Conservation (phyloP, 2,888 invertebrate species). For the Pseudeuparius sepicola region DNA sequence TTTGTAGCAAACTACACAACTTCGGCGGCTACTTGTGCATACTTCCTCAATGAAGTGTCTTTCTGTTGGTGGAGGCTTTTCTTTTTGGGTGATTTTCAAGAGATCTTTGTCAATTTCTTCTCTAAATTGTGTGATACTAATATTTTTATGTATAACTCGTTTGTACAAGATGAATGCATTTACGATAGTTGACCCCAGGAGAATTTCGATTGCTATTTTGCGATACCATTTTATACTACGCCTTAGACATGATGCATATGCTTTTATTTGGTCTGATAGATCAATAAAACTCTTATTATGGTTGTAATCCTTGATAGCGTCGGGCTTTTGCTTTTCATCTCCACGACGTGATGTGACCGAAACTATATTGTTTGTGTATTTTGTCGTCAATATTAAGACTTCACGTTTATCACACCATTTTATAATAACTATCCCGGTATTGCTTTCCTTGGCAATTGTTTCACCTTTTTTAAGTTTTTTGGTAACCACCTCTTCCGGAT, state of each 20-base stretch:
- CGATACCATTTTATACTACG: constrained; percentile 28
- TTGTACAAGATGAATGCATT: constrained; percentile 21
- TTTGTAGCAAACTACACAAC: constrained; percentile 3
- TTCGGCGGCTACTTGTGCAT: constrained; percentile 1
- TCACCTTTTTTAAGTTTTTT: constrained; percentile 22
- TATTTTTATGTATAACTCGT: constrained; percentile 5
- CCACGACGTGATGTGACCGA: constrained; percentile 1
- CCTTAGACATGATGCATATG: constrained; percentile 24
- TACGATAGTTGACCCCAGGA: constrained; percentile 22
- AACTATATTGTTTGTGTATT: constrained; percentile 5
- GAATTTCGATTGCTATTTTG: constrained; percentile 26
- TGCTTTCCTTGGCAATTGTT: constrained; percentile 7
- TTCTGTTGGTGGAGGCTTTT: too few relatives aligned
- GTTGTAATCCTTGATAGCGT: constrained; percentile 9
- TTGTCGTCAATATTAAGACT: too few relatives aligned
- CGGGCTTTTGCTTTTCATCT: constrained; percentile 8
- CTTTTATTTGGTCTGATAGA: constrained; percentile 28
- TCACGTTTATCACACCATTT: constrained; percentile 15
- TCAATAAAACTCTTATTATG: constrained; percentile 28
- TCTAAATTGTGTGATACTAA: too few relatives aligned
- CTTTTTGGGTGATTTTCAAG: too few relatives aligned
- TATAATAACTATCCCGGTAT: constrained; percentile 9
- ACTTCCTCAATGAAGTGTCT: constrained; percentile 1
- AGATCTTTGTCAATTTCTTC: too few relatives aligned
- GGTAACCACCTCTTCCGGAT: constrained; percentile 22